These are phyloP conservation scores for Gandaritis pyraliata DNA, from an alignment of 2,888 invertebrate genomes.

Conservation along the genomic window DNA sequence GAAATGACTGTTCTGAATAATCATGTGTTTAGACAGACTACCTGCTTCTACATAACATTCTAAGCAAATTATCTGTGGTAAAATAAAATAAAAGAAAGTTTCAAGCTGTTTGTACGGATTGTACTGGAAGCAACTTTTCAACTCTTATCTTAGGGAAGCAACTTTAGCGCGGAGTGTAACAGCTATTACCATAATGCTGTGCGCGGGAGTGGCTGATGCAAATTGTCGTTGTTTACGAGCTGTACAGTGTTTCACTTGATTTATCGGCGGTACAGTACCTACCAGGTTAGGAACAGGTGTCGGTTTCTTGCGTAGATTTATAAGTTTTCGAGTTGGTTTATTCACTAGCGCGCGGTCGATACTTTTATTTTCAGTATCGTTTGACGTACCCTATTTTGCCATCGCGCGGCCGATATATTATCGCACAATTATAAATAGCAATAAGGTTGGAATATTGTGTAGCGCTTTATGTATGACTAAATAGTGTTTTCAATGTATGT, in stretches of 20 bases:
- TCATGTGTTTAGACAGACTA: no score
- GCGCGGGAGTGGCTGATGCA: constrained; percentile 27
- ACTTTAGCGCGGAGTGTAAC: constrained; percentile 9
- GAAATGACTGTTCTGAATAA: no score
- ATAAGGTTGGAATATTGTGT: constrained; percentile 8
- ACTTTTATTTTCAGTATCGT: constrained; percentile 3
- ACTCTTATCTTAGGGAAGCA: constrained; percentile 10
- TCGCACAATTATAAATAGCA: constrained; percentile 3
- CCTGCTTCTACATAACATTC: no score
- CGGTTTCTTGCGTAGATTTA: constrained; percentile 22
- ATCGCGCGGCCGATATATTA: constrained; percentile 5
- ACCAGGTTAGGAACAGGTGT: constrained; percentile 28
- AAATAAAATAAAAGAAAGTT: no score
- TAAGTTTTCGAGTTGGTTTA: constrained; percentile 21
- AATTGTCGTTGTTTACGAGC: constrained; percentile 41
- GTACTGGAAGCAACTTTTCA: constrained; percentile 10
- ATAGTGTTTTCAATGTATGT: constrained; percentile 9
- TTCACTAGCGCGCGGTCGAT: constrained; percentile 16
- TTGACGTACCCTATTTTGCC: constrained; percentile 9
- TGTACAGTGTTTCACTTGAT: constrained; percentile 34
- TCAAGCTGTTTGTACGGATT: no score
- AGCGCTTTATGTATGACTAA: constrained; percentile 4
- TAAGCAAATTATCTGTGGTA: no score
- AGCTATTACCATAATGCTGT: constrained; percentile 19
- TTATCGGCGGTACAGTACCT: constrained; percentile 23